Conservation (phyloP, 2,888 invertebrate species). For the Argyresthia albistria region DNA sequence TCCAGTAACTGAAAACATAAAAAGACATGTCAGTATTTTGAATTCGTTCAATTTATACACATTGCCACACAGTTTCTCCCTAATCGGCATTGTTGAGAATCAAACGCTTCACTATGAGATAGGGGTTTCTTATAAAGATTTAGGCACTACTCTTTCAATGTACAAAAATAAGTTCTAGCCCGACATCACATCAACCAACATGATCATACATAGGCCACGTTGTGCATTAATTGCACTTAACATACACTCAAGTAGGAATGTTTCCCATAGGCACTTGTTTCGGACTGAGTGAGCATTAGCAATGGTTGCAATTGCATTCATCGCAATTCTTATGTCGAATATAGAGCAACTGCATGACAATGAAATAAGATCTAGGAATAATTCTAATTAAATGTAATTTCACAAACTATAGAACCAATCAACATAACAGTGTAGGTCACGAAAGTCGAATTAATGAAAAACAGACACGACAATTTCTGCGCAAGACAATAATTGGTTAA, state of each 20-base stretch:
- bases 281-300: too few relatives aligned
- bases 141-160: too few relatives aligned
- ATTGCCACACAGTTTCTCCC: conserved; percentile 27
- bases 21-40: conserved; percentile 9
- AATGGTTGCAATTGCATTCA: too few relatives aligned
- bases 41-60: background rate
- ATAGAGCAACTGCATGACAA: conserved; percentile 38
- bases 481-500: background rate
- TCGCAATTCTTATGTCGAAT: conserved; percentile 12
- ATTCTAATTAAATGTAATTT: background rate
- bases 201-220: too few relatives aligned
- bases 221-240: too few relatives aligned
- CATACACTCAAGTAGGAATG: too few relatives aligned
- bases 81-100: conserved; percentile 12
- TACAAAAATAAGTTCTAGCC: too few relatives aligned
- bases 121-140: too few relatives aligned
- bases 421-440: background rate
- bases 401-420: conserved; percentile 3
- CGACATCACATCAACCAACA: too few relatives aligned
- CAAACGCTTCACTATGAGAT: background rate
- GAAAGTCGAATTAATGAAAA: background rate
- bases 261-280: too few relatives aligned
- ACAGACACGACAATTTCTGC: background rate
- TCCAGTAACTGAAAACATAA: conserved; percentile 95
- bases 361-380: conserved; percentile 9